Percentiles rank a stretch among this genome's conserved stretches.
Conservation (phyloP, 2,113 vertebrate genomes). For the Odocoileus hemionus region DNA sequence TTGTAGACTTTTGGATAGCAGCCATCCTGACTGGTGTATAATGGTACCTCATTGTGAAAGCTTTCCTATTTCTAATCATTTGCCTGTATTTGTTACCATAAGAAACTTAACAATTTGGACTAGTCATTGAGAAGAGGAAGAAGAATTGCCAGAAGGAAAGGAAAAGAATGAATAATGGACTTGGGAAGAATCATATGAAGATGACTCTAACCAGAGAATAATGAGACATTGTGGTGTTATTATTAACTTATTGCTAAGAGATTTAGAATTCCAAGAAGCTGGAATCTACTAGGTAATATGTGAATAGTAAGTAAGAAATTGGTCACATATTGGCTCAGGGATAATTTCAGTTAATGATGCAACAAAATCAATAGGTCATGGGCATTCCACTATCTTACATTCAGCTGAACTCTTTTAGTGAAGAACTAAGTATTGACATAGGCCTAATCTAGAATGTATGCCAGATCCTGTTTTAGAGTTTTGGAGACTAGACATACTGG, state of each 20-base stretch:
- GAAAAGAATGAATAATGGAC: slow-evolving; percentile 9
- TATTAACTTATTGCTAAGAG: slow-evolving; percentile 30
- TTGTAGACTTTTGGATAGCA: too few relatives aligned
- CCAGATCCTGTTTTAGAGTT: neutral
- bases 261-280: slow-evolving; percentile 33
- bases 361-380: neutral
- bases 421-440: neutral
- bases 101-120: neutral
- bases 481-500: neutral
- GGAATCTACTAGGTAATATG: neutral
- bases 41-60: too few relatives aligned
- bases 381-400: neutral
- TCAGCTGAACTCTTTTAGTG: neutral
- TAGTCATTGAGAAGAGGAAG: neutral
- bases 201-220: slow-evolving; percentile 14
- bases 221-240: neutral
- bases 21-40: too few relatives aligned
- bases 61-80: neutral
- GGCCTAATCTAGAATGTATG: neutral
- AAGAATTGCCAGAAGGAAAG: neutral
- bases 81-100: neutral
- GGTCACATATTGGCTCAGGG: neutral
- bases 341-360: slow-evolving; percentile 31
- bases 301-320: slow-evolving; percentile 38
- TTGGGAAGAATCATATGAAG: neutral